Evolutionary conservation across 2,888 invertebrate genomes (phyloP).

Genomic region (Helicoverpa assulta): DNA sequence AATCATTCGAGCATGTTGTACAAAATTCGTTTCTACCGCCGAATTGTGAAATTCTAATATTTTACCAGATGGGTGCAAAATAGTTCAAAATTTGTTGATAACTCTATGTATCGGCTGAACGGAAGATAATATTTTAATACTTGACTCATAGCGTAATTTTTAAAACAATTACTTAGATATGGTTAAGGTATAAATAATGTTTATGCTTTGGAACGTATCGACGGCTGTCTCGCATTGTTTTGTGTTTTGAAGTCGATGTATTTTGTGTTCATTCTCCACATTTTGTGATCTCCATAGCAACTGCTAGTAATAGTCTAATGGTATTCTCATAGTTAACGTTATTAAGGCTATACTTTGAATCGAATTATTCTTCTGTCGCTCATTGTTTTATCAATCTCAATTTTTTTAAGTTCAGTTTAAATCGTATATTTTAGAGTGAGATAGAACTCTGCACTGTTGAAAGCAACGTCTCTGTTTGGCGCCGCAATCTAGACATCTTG

Average conservation of each 20-base stretch:
- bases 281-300: background rate
- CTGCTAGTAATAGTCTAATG: background rate
- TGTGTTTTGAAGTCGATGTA: slow-evolving; percentile 31
- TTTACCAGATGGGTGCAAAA: slow-evolving; percentile 44
- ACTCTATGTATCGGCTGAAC: slow-evolving; percentile 48
- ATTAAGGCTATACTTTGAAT: no score
- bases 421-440: background rate
- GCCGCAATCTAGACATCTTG: background rate
- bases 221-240: slow-evolving; percentile 15
- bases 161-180: slow-evolving; percentile 47
- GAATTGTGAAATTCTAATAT: slow-evolving; percentile 14
- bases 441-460: background rate
- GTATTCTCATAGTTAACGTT: no score
- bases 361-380: no score
- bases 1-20: slow-evolving; percentile 21
- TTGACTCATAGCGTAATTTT: slow-evolving; percentile 50
- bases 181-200: slow-evolving; percentile 53
- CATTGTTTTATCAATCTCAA: no score
- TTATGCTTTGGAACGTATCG: slow-evolving; percentile 54
- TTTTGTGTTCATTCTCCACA: slow-evolving; percentile 3
- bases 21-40: slow-evolving; percentile 33
- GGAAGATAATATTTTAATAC: slow-evolving; percentile 57
- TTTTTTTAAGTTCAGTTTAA: background rate
- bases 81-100: slow-evolving; percentile 53
- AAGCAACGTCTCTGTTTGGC: background rate